Conservation (phyloP, 2,797 vertebrate genomes). For the Octomys mimax region DNA sequence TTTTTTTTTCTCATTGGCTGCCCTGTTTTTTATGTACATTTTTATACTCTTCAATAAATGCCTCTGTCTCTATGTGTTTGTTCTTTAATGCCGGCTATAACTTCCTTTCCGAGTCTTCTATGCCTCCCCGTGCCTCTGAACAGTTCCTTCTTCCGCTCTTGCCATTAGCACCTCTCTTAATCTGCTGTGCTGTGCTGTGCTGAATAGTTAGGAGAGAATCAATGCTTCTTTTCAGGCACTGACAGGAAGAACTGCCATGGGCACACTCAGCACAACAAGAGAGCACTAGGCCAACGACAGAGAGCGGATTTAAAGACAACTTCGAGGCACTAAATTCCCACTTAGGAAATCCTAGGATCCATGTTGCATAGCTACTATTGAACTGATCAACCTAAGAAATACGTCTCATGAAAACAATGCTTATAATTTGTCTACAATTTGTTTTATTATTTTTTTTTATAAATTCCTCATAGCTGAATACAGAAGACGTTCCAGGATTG, state of each 20-base stretch:
- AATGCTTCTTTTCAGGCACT: constrained; percentile 75
- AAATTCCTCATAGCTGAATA: neutral
- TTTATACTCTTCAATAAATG: constrained; percentile 72
- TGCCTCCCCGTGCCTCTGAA: constrained; percentile 35
- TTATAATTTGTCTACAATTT: constrained; percentile 12
- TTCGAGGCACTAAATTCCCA: constrained; percentile 51
- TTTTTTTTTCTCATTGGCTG: constrained; percentile 62
- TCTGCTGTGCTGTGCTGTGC: neutral
- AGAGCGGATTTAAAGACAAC: constrained; percentile 79
- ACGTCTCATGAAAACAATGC: constrained; percentile 19
- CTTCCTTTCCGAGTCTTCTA: constrained; percentile 29
- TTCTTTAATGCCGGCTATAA: constrained; percentile 67
- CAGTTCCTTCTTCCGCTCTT: constrained; percentile 49
- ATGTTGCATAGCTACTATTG: constrained; percentile 30
- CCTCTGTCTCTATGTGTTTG: constrained; percentile 11
- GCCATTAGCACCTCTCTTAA: constrained; percentile 62
- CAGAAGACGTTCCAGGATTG: neutral
- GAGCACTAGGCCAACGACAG: constrained; percentile 74
- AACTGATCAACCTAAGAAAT: neutral
- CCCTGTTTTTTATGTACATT: constrained; percentile 62
- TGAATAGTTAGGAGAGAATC: constrained; percentile 75
- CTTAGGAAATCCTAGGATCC: constrained; percentile 31
- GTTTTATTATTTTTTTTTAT: neutral
- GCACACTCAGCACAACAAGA: constrained; percentile 70
- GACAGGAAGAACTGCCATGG: constrained; percentile 78